Conservation (phyloP, 2,113 vertebrate species). For the Dascyllus trimaculatus region DNA sequence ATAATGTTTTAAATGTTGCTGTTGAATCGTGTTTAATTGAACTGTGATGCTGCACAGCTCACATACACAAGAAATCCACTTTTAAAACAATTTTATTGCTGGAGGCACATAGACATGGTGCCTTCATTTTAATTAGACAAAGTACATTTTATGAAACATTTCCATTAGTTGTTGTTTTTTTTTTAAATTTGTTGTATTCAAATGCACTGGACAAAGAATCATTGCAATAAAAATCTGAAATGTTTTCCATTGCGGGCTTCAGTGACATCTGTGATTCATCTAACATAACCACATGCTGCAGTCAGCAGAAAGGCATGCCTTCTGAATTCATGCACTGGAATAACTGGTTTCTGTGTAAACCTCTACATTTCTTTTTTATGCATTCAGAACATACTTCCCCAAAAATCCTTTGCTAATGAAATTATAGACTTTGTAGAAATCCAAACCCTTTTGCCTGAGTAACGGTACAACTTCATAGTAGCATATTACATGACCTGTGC, state of each 20-base stretch:
- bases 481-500: background rate
- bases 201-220: slow-evolving; percentile 30
- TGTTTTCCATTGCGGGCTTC: background rate
- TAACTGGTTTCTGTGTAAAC: background rate
- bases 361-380: background rate
- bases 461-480: background rate
- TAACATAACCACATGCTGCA: background rate
- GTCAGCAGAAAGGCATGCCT: slow-evolving; percentile 32
- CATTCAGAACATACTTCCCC: background rate
- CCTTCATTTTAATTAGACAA: slow-evolving; percentile 36
- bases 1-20: background rate
- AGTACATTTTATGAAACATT: slow-evolving; percentile 15
- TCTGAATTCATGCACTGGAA: slow-evolving; percentile 19
- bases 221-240: slow-evolving; percentile 46
- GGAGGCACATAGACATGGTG: background rate
- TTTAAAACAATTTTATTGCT: slow-evolving; percentile 51
- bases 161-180: background rate
- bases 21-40: background rate
- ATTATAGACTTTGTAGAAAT: background rate
- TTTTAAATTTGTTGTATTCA: slow-evolving; percentile 11
- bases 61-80: background rate
- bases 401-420: background rate
- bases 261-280: slow-evolving; percentile 2
- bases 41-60: background rate
- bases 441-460: slow-evolving; percentile 20